phyloP scores from a whole-genome alignment of 2,888 invertebrate species.

The Baronia brevicornis region DNA sequence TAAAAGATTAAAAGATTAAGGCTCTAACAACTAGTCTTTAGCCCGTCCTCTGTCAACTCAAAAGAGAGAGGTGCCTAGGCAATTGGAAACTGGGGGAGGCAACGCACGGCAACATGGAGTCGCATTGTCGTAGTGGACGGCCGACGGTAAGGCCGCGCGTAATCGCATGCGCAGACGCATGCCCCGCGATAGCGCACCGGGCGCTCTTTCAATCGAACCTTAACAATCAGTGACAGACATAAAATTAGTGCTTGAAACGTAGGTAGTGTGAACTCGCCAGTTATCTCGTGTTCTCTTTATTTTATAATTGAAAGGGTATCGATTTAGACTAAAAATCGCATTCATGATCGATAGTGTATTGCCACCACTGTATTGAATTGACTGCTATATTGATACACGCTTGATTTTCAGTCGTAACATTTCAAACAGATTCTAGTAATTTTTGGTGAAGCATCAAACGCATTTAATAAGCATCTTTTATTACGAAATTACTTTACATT shows the following conservation, averaged over 20 bases:
- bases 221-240: conserved; percentile 21
- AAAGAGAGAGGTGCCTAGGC: conserved; percentile 72
- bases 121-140: conserved; percentile 68
- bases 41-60: conserved; percentile 39
- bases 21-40: conserved; percentile 8
- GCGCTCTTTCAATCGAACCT: conserved; percentile 15
- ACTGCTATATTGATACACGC: no score
- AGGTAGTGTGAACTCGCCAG: conserved; percentile 11
- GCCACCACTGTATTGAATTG: no score
- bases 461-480: conserved; percentile 22
- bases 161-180: conserved; percentile 42
- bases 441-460: conserved; percentile 9
- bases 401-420: no score
- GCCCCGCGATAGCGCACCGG: conserved; percentile 16
- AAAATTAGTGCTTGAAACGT: conserved; percentile 27
- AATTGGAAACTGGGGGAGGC: conserved; percentile 54
- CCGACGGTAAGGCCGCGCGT: conserved; percentile 63
- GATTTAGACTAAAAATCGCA: conserved; percentile 2
- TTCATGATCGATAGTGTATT: conserved; percentile 6
- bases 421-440: no score
- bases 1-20: conserved; percentile 6
- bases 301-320: no score
- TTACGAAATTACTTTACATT: conserved; percentile 31
- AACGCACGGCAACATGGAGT: conserved; percentile 42
- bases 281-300: no score